Conservation (phyloP, 2,113 vertebrate genomes). For the Tyrannus savana region DNA sequence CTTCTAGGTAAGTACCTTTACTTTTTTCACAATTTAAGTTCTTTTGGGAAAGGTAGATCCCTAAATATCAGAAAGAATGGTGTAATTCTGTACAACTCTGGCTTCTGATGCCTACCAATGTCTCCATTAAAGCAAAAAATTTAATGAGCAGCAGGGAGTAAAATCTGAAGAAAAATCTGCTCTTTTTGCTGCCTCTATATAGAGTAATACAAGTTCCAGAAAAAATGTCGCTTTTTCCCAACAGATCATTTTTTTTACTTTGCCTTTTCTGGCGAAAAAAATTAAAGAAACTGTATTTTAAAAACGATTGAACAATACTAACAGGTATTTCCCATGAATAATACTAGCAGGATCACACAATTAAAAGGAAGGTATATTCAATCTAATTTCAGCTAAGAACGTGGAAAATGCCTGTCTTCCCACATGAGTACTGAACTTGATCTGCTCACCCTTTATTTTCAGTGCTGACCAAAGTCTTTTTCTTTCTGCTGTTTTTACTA, state of each 20-base stretch:
- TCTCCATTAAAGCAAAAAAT: not conserved
- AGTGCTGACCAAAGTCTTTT: not conserved
- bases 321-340: not conserved
- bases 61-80: not conserved
- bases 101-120: not conserved
- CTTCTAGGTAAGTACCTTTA: not conserved
- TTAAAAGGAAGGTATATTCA: not conserved
- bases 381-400: not conserved
- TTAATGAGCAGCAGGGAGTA: not conserved
- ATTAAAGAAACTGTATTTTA: not conserved
- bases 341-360: not conserved
- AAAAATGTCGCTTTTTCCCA: not conserved
- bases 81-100: not conserved
- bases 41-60: not conserved
- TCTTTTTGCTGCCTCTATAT: not conserved
- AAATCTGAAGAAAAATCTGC: not conserved
- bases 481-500: not conserved
- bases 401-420: not conserved
- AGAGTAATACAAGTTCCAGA: not conserved
- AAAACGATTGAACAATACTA: not conserved
- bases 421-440: not conserved
- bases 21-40: not conserved
- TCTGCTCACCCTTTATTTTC: not conserved
- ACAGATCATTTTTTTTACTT: not conserved
- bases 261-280: not conserved